Evolutionary conservation across 2,888 invertebrate species (phyloP), one percentile per base, ranked within the genome.

Genomic region (Lampropteryx suffumata): DNA sequence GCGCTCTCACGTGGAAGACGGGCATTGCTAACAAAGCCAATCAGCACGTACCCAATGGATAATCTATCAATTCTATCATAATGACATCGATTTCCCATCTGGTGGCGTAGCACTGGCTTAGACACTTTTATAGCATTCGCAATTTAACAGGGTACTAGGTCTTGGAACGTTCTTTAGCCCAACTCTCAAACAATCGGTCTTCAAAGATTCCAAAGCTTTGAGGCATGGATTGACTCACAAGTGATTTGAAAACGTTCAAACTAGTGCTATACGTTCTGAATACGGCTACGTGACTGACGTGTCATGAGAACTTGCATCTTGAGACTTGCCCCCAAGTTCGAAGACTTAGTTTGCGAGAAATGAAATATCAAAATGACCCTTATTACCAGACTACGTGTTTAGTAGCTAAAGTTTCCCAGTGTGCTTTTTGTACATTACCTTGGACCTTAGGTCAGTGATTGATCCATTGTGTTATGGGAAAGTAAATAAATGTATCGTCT

Each of bases 31-130:
- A 90, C 88, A 85, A 90, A 88, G 87, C 87, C 84, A 90, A 90
- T 88, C 86, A 83, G 76, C 73, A 78, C 79, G 79, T 70, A 69
- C 76, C 76, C 79, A 77, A 78, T 72, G 72, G 82, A 87, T 87
- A 84, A 87, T 86, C 88, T 86, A 84, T 89, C 88, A 87, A 84
- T 87, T 86, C 88, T 86, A 84, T 88, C 88, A 87, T 87, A 84
- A 85, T 83, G 86, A 85, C 87, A 84, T 87, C 82, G 81, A 87
- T 86, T 86, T 84, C 79, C 80, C 82, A 85, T 84, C 14, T 42
- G 13, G 8, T 3, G 11, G 33, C 13, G 5, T 13, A 42, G 42
- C 42, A 42, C 27, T 1, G 27, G 26, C 33, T 27, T n/a, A 3
- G 26, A 33, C 32, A 13, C 9, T 33, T 33, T 13, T 13, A 10